Base-by-base conservation (phyloP, 2,888 invertebrate species). In the Patella ulyssiponensis region DNA sequence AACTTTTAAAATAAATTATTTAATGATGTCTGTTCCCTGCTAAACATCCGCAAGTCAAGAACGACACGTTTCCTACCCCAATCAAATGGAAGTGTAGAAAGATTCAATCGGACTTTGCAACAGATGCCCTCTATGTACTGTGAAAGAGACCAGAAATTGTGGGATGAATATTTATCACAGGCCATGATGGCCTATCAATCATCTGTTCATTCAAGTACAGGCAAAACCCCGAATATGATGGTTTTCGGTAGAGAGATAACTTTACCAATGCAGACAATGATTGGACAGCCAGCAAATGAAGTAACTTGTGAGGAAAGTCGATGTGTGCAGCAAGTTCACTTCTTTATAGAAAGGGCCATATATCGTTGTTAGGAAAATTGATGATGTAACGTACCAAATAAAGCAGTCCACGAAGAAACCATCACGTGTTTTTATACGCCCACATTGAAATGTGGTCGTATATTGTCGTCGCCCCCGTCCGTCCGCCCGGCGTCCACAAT, bases 41-140 rank as follows among this genome's bases (percentile, higher is more conserved):
- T 58, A 15, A 9, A 53, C 15, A 77, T 76, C 27, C 27, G 74
- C 53, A 74, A 78, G 64, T 69, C 77, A 33, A 51, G 76, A 17
- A 78, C 80, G 12, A 75, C 80, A 14, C 23, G 71, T 3, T 64
- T 72, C 23, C 53, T 56, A 23, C 80, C 80, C 15, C 77, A 80
- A 69, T 71, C 72, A n/a, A 75, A 79, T 73, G 79, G 79, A 15
- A 11, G 58, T 12, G 75, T 75, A 3, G 80, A 80, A 23, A 7
- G 78, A 33, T 69, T 74, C n/a, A 80, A 76, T 15, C 58, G 74
- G 15, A 80, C 77, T n/a, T 23, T 77, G 69, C 27, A 15, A 58
- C n/a, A 15, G n/a, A 77, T 79, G 79, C 73, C 74, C 33, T 52
- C 79, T 51, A 33, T 44, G 54, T 75, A 54, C 33, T 74, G 70